Evolutionary conservation across 2,888 invertebrate species (phyloP), one percentile per base, ranked within the genome.

Genomic region (Drosophila engyochracea): DNA sequence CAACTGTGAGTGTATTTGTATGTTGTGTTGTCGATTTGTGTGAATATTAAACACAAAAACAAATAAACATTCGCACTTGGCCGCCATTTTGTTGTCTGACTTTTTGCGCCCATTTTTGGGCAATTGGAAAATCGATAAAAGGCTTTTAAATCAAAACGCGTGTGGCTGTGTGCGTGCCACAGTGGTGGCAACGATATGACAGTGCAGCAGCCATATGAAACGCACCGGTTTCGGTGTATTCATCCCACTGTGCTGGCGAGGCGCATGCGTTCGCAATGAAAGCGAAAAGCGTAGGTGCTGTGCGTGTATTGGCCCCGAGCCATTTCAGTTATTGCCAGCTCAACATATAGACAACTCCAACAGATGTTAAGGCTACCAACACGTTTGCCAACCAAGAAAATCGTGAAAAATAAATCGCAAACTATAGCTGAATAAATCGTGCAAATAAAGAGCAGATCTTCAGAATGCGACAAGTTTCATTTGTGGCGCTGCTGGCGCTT

Each of bases 301-400:
- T 77, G 67, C 71, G 78, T 82, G 68, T 72, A 59, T 74, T 73
- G 69, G 76, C 65, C 76, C 73, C 75, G 72, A 87, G 85, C 60
- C 74, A 85, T 76, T 83, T 83, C 55, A 83, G 82, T 76, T 81
- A 78, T 78, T 79, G 83, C 85, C 88, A 85, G 88, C 85, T 75
- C 83, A 82, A 83, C 88, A 88, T 85, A 88, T 88, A 86, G 86
- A 87, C 79, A 81, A 76, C 83, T 82, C 80, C 89, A 86, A 86
- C 85, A 86, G 85, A 86, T 86, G 85, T 88, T 86, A 78, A 58
- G 71, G 75, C 76, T 71, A 64, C 51, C 55, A 68, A 39, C 35
- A 33, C 28, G 69, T 47, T 55, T 30, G 41, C 33, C 57, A 79
- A 53, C 39, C 30, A 52, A 51, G 63, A 78, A 80, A 82, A 78